These are phyloP conservation scores for Atta colombica DNA, from an alignment of 1,140 invertebrate genomes.

Conservation along the genomic window DNA sequence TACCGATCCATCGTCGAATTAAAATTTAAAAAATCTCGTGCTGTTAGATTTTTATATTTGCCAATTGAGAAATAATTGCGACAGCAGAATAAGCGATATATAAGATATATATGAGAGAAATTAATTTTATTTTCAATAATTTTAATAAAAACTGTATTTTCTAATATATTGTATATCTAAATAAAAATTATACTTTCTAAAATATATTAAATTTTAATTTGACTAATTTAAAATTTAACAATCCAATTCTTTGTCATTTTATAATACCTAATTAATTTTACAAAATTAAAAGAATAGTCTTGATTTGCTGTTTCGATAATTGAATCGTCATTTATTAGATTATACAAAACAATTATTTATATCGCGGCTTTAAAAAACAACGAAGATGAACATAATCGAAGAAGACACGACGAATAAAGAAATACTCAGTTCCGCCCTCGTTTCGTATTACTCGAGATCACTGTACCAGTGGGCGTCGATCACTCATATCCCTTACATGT, in stretches of 20 bases:
- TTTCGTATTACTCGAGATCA: conserved; percentile 71
- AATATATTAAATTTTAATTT: conserved; percentile 2
- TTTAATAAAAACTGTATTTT: not conserved
- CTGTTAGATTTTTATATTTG: not conserved
- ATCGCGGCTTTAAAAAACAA: not conserved
- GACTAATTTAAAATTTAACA: not conserved
- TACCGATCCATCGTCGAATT: conserved; percentile 43
- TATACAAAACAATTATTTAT: conserved; percentile 11
- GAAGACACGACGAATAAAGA: conserved; percentile 61
- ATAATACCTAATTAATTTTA: not conserved
- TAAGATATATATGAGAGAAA: not conserved
- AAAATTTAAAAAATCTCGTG: not conserved
- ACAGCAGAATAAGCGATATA: not conserved
- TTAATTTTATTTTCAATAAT: not conserved
- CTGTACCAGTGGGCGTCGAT: conserved; percentile 68
- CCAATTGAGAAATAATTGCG: not conserved
- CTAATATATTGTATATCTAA: no score
- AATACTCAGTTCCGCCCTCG: conserved; percentile 67
- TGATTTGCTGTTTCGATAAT: not conserved
- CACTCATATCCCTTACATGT: conserved; percentile 70
- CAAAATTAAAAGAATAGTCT: not conserved
- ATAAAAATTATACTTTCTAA: no score
- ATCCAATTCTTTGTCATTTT: not conserved
- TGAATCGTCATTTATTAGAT: not conserved
- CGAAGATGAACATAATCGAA: not conserved